phyloP scores from a whole-genome alignment of 2,888 invertebrate species.

The Aplocera efformata region DNA sequence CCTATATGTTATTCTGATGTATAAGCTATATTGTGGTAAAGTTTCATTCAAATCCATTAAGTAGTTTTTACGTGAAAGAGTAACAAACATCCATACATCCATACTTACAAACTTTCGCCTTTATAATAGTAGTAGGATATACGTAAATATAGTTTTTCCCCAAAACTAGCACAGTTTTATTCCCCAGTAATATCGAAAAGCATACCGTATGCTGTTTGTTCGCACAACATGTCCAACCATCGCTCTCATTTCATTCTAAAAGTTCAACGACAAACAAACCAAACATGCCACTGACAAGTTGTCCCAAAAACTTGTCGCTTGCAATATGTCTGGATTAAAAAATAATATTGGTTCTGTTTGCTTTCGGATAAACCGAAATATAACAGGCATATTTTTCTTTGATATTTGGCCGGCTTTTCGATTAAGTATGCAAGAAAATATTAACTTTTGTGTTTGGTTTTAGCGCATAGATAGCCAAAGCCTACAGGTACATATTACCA shows the following conservation, averaged over 20 bases:
- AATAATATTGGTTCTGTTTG: constrained; percentile 54
- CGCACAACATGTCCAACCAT: constrained; percentile 30
- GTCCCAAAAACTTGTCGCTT: constrained; percentile 52
- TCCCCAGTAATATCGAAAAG: background rate
- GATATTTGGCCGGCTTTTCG: constrained; percentile 20
- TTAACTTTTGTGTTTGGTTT: no score
- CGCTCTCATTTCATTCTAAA: constrained; percentile 39
- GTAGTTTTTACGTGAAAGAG: no score
- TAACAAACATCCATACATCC: no score
- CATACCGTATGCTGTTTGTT: constrained; percentile 33
- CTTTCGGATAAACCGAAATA: constrained; percentile 33
- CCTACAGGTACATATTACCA: no score
- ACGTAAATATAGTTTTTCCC: no score
- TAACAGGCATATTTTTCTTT: constrained; percentile 24
- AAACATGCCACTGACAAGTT: constrained; percentile 38
- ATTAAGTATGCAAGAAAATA: background rate
- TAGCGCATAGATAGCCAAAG: no score
- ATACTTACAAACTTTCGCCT: no score
- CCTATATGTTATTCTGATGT: no score
- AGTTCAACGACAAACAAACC: constrained; percentile 50
- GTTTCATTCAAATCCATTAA: no score
- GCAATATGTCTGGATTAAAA: constrained; percentile 75
- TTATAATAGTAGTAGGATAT: constrained; percentile 1
- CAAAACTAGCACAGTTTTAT: constrained; percentile 11
- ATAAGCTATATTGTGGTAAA: no score